These are phyloP conservation scores for Theretra japonica DNA, from an alignment of 2,888 invertebrate genomes.

Conservation along the genomic window DNA sequence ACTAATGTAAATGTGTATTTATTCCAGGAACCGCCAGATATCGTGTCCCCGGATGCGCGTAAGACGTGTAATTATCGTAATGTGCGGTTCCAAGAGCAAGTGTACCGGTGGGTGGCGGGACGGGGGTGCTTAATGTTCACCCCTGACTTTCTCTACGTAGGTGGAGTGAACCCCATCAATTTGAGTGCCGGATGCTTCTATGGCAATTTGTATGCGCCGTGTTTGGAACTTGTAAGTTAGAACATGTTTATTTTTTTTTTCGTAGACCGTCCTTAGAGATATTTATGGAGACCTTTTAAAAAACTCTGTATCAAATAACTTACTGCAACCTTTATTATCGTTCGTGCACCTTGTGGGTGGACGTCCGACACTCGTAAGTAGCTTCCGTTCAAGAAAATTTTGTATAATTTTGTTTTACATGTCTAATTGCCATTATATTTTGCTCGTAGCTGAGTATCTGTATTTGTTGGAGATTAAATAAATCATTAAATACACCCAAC, in stretches of 20 bases:
- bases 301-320: too few relatives aligned
- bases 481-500: too few relatives aligned
- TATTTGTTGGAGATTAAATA: too few relatives aligned
- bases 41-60: constrained; percentile 53
- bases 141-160: constrained; percentile 68
- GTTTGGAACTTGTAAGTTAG: constrained; percentile 73
- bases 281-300: too few relatives aligned
- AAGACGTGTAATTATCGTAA: constrained; percentile 75
- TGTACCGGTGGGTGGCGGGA: constrained; percentile 77
- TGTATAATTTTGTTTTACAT: too few relatives aligned
- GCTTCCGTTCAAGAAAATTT: too few relatives aligned
- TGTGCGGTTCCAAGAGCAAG: constrained; percentile 69
- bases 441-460: too few relatives aligned
- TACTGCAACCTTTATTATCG: too few relatives aligned
- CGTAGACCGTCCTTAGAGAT: not conserved
- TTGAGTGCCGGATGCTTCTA: constrained; percentile 68
- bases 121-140: constrained; percentile 75
- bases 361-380: too few relatives aligned
- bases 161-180: constrained; percentile 65
- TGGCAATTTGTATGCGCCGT: constrained; percentile 68
- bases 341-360: too few relatives aligned
- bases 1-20: constrained; percentile 22
- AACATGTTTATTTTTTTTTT: not conserved
- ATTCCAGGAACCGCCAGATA: constrained; percentile 64
- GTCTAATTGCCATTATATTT: too few relatives aligned